Evolutionary conservation across 2,113 vertebrate genomes (phyloP).

Genomic region (Pterophyllum scalare): DNA sequence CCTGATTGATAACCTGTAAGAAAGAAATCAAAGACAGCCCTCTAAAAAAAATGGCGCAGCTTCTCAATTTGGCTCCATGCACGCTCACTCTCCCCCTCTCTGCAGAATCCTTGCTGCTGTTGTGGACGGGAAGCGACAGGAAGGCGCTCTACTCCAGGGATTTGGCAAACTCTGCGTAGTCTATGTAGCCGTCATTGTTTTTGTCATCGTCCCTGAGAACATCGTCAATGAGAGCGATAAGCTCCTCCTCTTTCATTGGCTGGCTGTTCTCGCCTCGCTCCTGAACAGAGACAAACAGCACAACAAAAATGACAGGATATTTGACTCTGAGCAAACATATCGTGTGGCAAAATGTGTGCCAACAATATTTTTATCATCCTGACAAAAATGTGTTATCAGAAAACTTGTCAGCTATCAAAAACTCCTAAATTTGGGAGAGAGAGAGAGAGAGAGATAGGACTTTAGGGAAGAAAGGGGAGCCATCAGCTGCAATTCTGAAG

Average conservation of each 20-base stretch:
- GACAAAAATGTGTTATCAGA: neutral
- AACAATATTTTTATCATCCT: neutral
- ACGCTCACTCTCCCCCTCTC: neutral
- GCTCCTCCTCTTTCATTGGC: constrained; percentile 91
- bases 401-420: neutral
- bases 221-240: constrained; percentile 92
- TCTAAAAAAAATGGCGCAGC: neutral
- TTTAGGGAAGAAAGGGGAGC: no score
- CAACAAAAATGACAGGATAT: neutral
- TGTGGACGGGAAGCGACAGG: neutral
- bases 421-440: neutral
- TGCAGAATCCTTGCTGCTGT: neutral
- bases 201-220: constrained; percentile 94
- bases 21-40: neutral
- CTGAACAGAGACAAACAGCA: constrained; percentile 66
- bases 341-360: neutral
- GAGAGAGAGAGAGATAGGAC: no score
- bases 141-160: constrained; percentile 85
- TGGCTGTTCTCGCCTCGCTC: constrained; percentile 84
- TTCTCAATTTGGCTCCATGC: neutral
- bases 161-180: constrained; percentile 97
- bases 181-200: constrained; percentile 97
- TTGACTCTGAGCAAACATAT: neutral
- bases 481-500: no score
- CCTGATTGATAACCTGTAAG: constrained; percentile 3